These are phyloP conservation scores for Phocoena sinus DNA, from an alignment of 2,113 vertebrate species.

Conservation along the genomic window DNA sequence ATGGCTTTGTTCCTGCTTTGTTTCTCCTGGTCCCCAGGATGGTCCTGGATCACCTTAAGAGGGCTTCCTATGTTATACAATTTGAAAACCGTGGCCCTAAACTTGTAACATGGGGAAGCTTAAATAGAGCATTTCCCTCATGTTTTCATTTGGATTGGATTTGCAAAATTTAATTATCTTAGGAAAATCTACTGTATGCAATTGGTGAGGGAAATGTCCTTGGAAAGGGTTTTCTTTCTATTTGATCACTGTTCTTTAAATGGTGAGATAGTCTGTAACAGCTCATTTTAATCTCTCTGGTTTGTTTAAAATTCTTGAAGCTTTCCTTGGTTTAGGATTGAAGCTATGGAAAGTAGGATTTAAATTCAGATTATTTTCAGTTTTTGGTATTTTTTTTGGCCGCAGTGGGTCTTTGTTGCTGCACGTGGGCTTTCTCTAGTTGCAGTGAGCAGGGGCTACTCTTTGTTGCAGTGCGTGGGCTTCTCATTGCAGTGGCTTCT, in stretches of 20 bases:
- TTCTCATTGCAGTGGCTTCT: too few species aligned
- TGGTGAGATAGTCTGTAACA: not conserved
- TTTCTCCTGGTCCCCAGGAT: not conserved
- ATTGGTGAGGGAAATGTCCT: not conserved
- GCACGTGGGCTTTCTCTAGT: too few species aligned
- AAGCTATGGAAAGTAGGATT: not conserved
- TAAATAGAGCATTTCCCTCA: not conserved
- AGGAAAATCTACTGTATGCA: not conserved
- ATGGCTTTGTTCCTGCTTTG: not conserved
- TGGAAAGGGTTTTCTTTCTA: not conserved
- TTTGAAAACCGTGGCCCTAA: not conserved
- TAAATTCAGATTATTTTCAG: not conserved
- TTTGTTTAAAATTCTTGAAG: slow-evolving; percentile 2
- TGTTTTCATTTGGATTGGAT: slow-evolving; percentile 14
- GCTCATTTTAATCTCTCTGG: not conserved
- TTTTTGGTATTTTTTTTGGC: not conserved
- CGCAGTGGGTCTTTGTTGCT: too few species aligned
- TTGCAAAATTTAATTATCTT: not conserved
- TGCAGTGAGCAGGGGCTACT: too few species aligned
- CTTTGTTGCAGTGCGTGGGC: fast-evolving
- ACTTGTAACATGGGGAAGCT: not conserved
- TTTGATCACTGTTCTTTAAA: not conserved
- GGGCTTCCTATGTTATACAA: not conserved
- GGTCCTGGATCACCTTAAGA: not conserved
- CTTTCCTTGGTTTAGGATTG: slow-evolving; percentile 13